Evolutionary conservation across 2,113 vertebrate genomes (phyloP).

Genomic region (Pelusios castaneus): DNA sequence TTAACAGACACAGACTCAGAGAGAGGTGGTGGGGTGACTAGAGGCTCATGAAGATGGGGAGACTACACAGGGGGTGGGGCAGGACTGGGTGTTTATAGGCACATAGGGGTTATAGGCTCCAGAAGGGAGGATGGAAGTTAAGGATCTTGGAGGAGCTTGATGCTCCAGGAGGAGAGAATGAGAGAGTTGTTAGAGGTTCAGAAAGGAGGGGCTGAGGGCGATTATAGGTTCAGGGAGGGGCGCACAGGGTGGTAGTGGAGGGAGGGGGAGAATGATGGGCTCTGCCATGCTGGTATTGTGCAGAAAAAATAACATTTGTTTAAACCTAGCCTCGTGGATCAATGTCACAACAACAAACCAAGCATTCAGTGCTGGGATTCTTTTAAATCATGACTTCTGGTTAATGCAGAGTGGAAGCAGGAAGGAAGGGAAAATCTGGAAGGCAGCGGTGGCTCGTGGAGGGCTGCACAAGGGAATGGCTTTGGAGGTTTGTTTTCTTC

Average conservation of each 20-base stretch:
- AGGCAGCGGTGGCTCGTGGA: not conserved
- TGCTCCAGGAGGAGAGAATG: slow-evolving; percentile 13
- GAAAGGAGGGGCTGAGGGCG: not conserved
- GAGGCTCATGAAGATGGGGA: not conserved
- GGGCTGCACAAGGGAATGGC: not conserved
- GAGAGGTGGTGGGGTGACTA: not conserved
- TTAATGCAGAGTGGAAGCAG: not conserved
- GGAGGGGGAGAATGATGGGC: slow-evolving; percentile 26
- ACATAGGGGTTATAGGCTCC: not conserved
- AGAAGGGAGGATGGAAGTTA: slow-evolving; percentile 22
- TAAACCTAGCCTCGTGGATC: slow-evolving; percentile 56
- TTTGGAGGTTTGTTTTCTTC: slow-evolving; percentile 36
- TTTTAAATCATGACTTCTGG: slow-evolving; percentile 49
- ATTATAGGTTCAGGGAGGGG: not conserved
- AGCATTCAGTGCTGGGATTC: accelerated
- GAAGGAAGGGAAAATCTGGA: not conserved
- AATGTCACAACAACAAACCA: slow-evolving; percentile 7
- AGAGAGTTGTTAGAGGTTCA: slow-evolving; percentile 4
- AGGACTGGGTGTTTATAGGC: not conserved
- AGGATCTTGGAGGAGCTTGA: slow-evolving; percentile 7
- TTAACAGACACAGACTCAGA: not conserved
- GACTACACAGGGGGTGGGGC: not conserved
- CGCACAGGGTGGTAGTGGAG: not conserved
- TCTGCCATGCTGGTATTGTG: slow-evolving; percentile 37
- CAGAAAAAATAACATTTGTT: slow-evolving; percentile 63